These are phyloP conservation scores for Dufourea novaeangliae DNA, from an alignment of 1,140 invertebrate genomes.

Conservation along the genomic window DNA sequence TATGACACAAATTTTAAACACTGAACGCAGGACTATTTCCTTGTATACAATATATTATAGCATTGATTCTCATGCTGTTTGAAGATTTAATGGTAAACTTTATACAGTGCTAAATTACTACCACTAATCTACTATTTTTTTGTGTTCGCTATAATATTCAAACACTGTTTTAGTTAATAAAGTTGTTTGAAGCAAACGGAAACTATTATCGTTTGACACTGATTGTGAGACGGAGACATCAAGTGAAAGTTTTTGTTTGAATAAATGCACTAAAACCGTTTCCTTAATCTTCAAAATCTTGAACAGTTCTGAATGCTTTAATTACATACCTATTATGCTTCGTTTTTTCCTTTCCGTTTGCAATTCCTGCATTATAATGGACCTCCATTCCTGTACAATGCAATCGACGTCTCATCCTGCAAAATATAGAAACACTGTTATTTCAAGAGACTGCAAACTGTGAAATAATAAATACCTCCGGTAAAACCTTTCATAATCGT, in stretches of 20 bases:
- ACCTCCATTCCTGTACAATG: conserved; percentile 13
- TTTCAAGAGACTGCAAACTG: too few relatives aligned
- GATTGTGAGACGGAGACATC: neutral
- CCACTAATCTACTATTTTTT: neutral
- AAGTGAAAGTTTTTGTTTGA: neutral
- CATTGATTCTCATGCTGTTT: neutral
- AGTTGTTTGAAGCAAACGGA: neutral
- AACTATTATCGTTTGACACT: neutral
- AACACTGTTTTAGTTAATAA: neutral
- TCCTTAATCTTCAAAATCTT: neutral
- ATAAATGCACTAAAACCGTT: neutral
- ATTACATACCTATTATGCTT: conserved; percentile 26
- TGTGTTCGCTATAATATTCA: conserved; percentile 4
- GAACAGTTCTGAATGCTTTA: conserved; percentile 12
- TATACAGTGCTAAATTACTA: neutral
- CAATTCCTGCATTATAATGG: conserved; percentile 39
- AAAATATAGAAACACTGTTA: neutral
- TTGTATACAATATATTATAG: neutral
- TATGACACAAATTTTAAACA: neutral
- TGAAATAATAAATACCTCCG: too few relatives aligned
- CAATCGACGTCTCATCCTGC: conserved; percentile 15
- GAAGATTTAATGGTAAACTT: neutral
- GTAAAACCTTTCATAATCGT: too few relatives aligned
- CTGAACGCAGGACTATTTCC: neutral
- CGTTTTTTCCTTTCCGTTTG: neutral